Conservation (phyloP, 2,888 invertebrate genomes). For the Lamellibrachia columna region DNA sequence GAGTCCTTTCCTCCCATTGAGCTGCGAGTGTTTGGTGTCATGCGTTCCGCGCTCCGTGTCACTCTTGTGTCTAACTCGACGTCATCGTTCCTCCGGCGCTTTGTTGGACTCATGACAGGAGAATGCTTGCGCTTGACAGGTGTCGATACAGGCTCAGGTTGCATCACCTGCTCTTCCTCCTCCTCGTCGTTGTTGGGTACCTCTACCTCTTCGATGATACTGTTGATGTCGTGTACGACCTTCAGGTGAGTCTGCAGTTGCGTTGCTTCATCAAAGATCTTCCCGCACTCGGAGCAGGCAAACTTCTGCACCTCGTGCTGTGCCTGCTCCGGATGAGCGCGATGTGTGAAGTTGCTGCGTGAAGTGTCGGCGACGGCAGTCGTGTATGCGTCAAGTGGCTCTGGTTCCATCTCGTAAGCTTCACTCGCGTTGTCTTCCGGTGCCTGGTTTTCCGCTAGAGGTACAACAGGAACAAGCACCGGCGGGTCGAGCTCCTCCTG, state of each 20-base stretch:
- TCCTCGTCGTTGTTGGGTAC: background rate
- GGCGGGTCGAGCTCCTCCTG: background rate
- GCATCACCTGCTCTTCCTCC: background rate
- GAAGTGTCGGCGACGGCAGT: background rate
- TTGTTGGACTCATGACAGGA: background rate
- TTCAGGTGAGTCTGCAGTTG: slow-evolving; percentile 5
- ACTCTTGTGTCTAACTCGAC: background rate
- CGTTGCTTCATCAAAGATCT: background rate
- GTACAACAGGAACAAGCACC: background rate
- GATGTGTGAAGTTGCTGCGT: background rate
- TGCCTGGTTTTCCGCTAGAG: background rate
- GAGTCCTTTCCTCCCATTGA: background rate
- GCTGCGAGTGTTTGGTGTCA: background rate
- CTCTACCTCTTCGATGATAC: slow-evolving; percentile 10
- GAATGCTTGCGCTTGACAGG: slow-evolving; percentile 12
- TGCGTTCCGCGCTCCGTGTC: background rate
- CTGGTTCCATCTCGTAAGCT: background rate
- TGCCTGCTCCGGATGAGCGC: background rate
- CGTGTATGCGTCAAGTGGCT: background rate
- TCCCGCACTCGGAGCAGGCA: background rate
- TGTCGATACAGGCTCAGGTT: background rate
- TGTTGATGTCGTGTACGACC: slow-evolving; percentile 1
- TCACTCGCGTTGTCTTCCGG: background rate
- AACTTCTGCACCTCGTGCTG: background rate
- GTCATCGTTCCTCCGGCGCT: background rate